A percentile compares a stretch with the other conserved stretches of the same genome.
Evolutionary conservation across 64 coral and sea anemone genomes (phyloP).

Genomic region (Actinia equina): DNA sequence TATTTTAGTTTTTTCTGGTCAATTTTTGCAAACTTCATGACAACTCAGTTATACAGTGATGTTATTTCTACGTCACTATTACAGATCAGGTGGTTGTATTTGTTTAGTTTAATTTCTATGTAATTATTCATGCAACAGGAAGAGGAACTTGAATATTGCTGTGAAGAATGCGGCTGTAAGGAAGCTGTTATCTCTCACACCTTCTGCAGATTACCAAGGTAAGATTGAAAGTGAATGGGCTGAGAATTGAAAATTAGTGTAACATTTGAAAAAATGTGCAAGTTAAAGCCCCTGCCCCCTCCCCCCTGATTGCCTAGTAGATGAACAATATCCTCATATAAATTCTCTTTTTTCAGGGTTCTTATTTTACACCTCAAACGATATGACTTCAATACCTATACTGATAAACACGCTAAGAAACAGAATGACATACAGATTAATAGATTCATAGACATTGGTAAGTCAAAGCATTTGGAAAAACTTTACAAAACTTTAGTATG

Average conservation of each 20-base stretch:
- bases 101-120: not conserved
- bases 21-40: too few relatives aligned
- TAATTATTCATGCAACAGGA: not conserved
- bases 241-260: too few relatives aligned
- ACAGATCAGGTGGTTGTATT: not conserved
- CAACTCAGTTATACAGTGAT: too few relatives aligned
- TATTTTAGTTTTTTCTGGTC: too few relatives aligned
- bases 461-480: not conserved
- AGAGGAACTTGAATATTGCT: constrained; percentile 54
- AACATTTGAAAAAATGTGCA: too few relatives aligned
- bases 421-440: constrained; percentile 52
- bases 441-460: constrained; percentile 49
- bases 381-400: constrained; percentile 47
- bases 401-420: constrained; percentile 56
- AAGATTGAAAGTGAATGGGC: not conserved
- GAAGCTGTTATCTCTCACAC: constrained; percentile 59
- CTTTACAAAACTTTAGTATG: too few relatives aligned
- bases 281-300: too few relatives aligned
- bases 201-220: constrained; percentile 60
- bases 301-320: too few relatives aligned
- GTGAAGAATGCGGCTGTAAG: constrained; percentile 40
- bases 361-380: constrained; percentile 61
- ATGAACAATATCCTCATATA: not conserved
- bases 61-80: too few relatives aligned
- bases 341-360: constrained; percentile 13